These are phyloP conservation scores for Coleophora flavipennella DNA, from an alignment of 2,888 invertebrate species.

Conservation along the genomic window DNA sequence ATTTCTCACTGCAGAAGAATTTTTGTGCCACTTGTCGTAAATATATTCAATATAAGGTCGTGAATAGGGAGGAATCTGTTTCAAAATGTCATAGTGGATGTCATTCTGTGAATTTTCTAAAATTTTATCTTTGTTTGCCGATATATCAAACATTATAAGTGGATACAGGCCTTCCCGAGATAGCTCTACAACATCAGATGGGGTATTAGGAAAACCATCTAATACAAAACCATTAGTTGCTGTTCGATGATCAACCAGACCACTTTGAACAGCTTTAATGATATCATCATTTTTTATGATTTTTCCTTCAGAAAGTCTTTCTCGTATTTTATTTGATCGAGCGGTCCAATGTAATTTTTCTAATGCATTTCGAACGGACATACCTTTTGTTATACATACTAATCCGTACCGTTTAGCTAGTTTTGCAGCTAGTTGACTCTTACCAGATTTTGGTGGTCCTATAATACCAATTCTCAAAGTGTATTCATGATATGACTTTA, in stretches of 20 bases:
- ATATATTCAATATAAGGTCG: conserved; percentile 48
- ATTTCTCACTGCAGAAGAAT: conserved; percentile 37
- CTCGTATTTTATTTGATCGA: conserved; percentile 51
- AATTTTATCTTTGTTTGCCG: conserved; percentile 39
- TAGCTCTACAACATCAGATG: conserved; percentile 63
- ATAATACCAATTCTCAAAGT: conserved; percentile 70
- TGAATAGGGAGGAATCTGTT: conserved; percentile 45
- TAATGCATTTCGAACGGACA: conserved; percentile 62
- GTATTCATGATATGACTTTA: conserved; percentile 49
- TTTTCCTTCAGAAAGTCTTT: conserved; percentile 48
- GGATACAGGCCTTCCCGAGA: conserved; percentile 69
- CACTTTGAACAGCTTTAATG: conserved; percentile 66
- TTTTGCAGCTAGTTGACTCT: conserved; percentile 69
- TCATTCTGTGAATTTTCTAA: conserved; percentile 50
- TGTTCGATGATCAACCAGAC: conserved; percentile 55
- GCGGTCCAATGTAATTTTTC: conserved; percentile 65
- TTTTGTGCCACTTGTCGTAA: conserved; percentile 50
- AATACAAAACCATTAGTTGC: conserved; percentile 73
- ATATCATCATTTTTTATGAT: conserved; percentile 52
- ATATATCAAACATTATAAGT: conserved; percentile 68
- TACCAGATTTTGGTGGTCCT: conserved; percentile 77
- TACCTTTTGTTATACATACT: conserved; percentile 67
- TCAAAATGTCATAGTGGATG: conserved; percentile 37
- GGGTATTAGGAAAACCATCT: conserved; percentile 74
- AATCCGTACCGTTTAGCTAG: conserved; percentile 68